Evolutionary conservation across 2,797 vertebrate genomes (phyloP).

Genomic region (Prunella strophiata): DNA sequence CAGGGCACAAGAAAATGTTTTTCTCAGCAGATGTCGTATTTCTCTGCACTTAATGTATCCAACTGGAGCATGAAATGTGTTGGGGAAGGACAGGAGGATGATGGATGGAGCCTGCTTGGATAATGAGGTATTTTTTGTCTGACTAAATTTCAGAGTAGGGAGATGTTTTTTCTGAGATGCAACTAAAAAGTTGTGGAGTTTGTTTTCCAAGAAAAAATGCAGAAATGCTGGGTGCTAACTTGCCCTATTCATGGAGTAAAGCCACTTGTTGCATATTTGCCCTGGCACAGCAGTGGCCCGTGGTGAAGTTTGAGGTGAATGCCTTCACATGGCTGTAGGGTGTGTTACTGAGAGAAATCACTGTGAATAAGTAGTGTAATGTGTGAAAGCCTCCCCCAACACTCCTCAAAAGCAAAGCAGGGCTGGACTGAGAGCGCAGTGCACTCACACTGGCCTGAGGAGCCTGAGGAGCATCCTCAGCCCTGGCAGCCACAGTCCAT

Average conservation of each 20-base stretch:
- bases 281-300: not conserved
- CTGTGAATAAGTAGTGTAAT: rapidly evolving
- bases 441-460: rapidly evolving
- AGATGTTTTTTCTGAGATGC: not conserved
- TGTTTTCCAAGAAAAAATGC: not conserved
- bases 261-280: rapidly evolving
- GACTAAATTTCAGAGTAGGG: not conserved
- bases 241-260: rapidly evolving
- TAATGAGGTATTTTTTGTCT: slow-evolving; percentile 42
- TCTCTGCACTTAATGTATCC: not conserved
- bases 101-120: slow-evolving; percentile 30
- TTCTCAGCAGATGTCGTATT: not conserved
- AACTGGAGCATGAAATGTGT: slow-evolving; percentile 26
- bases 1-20: not conserved
- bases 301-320: not conserved
- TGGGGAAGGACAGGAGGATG: slow-evolving; percentile 43
- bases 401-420: not conserved
- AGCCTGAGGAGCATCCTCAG: not conserved
- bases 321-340: rapidly evolving
- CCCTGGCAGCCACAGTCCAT: not conserved
- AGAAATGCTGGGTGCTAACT: not conserved
- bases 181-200: not conserved
- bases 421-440: rapidly evolving
- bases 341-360: not conserved
- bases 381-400: not conserved